These are phyloP conservation scores for Phrynocephalus forsythii DNA, from an alignment of 2,797 vertebrate genomes.

Conservation along the genomic window DNA sequence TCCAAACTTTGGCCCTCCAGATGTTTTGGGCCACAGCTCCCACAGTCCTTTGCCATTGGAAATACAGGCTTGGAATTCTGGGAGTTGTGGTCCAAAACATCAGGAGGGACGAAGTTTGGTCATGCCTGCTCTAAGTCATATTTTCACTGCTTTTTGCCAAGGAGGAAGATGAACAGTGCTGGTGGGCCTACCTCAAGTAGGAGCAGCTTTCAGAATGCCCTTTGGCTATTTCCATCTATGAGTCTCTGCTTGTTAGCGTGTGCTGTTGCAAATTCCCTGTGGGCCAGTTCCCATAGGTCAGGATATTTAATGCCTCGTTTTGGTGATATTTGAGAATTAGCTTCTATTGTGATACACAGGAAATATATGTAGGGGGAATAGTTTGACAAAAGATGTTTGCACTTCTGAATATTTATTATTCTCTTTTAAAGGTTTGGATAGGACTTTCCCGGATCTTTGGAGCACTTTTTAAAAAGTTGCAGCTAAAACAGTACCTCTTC, in stretches of 20 bases:
- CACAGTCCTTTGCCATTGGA: no score
- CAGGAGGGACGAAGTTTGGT: no score
- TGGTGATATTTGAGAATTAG: background rate
- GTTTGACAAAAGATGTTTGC: background rate
- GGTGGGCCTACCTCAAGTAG: background rate
- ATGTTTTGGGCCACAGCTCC: no score
- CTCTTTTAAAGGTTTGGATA: background rate
- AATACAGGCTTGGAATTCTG: no score
- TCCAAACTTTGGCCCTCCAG: no score
- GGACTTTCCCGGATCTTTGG: background rate
- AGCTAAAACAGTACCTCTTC: background rate
- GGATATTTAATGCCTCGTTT: background rate
- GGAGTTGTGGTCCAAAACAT: no score
- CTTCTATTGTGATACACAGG: background rate
- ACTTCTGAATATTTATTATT: no score
- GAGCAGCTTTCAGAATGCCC: background rate
- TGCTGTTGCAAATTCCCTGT: background rate
- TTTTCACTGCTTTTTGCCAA: background rate
- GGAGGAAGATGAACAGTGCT: no score
- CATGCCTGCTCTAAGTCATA: no score
- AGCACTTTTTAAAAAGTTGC: background rate
- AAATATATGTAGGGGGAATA: background rate
- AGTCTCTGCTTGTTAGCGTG: background rate
- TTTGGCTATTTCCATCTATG: background rate
- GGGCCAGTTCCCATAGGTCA: background rate